Base-by-base conservation (phyloP, 2,888 invertebrate genomes). In the Andrena bicolor region DNA sequence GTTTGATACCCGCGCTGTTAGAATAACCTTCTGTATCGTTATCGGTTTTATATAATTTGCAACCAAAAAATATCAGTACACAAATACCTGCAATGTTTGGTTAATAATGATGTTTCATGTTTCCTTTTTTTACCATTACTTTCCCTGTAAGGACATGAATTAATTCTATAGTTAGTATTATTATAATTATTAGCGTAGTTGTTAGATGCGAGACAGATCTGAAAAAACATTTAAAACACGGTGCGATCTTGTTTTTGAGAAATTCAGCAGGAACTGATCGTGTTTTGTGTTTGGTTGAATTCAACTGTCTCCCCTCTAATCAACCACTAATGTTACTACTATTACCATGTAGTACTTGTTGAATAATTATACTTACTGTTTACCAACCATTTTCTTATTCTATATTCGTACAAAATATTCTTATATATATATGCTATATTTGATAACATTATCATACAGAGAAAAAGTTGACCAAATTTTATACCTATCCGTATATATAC, bases 341-440 rank as follows among this genome's bases (percentile, higher is more conserved):
- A 89, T 90, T 89, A 90, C 89, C 89, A 90, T 88, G 88, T 91
- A 90, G 87, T 90, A 89, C 88, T 92, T 92, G 92, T 93, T 93
- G 88, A 92, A 92, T 92, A 91, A 92, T 92, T 92, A 91, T 93
- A 92, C 91, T 90, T 91, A 91, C 90, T 91, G 90, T 93, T 93
- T 91, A 89, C 84, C 87, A 87, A 89, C 86, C 89, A 90, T 88
- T 88, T 88, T 85, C 86, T 88, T 90, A 86, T 86, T 86, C 89
- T 88, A 87, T 90, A 91, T 90, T 90, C 89, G 87, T 92, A 90
- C 89, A 87, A 91, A 88, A 89, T 91, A 90, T 89, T 90, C 86
- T 90, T 83, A 81, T 73, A 82, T 72, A 70, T 56, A 76, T 83
- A 83, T 80, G 79, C 85, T 85, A 87, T 86, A 89, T 89, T 88